phyloP scores from a whole-genome alignment of 2,888 invertebrate species.

The Pogonocherus hispidulus region DNA sequence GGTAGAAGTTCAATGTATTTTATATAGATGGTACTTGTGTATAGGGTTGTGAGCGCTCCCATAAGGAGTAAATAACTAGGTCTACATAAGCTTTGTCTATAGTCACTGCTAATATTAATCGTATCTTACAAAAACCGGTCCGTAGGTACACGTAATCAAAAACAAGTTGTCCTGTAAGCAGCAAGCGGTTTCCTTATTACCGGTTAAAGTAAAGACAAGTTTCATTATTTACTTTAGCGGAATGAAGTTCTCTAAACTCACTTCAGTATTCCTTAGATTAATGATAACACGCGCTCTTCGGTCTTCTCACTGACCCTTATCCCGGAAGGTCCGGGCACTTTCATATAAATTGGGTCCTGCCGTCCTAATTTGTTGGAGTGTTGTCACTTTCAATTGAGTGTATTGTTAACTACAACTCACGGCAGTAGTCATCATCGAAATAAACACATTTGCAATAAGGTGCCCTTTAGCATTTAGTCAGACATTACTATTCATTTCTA shows the following conservation, averaged over 20 bases:
- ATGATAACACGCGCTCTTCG: constrained; percentile 21
- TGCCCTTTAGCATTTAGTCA: not conserved
- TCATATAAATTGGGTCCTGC: constrained; percentile 24
- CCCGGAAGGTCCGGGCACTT: constrained; percentile 14
- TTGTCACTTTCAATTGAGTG: constrained; percentile 25
- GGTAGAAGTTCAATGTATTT: no score
- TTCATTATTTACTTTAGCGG: constrained; percentile 12
- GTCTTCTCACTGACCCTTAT: constrained; percentile 20
- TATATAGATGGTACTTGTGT: no score
- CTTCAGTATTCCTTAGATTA: constrained; percentile 22
- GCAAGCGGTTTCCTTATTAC: not conserved
- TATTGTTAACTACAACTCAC: constrained; percentile 21
- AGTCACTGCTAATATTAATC: no score
- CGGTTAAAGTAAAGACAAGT: not conserved
- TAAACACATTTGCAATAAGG: constrained; percentile 5
- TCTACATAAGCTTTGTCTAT: no score
- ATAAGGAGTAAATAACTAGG: no score
- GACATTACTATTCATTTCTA: not conserved
- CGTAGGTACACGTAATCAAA: no score
- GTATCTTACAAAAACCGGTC: no score
- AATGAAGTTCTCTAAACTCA: constrained; percentile 25
- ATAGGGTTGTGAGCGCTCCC: no score
- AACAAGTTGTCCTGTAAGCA: no score
- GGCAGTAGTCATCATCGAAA: constrained; percentile 8
- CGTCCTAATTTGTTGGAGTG: constrained; percentile 24